A percentile compares a stretch with the other conserved stretches of the same genome.
Conservation (phyloP, 2,888 invertebrate species). For the Megamerina dolium region DNA sequence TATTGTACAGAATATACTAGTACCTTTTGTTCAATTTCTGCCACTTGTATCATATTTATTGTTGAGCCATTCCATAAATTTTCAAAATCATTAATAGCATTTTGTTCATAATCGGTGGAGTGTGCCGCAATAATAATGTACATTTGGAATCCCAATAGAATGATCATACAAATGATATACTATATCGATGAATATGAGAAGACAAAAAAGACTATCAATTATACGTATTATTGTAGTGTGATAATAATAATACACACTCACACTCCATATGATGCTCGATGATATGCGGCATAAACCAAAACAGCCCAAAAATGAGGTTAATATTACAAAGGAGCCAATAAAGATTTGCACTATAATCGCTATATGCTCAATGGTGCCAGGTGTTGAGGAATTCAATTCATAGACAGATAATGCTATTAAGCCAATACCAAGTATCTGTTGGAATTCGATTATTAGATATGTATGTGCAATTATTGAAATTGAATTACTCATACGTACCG, state of each 20-base stretch:
- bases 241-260: conserved; percentile 48
- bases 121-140: conserved; percentile 39
- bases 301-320: conserved; percentile 84
- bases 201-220: not conserved
- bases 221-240: not conserved
- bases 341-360: conserved; percentile 52
- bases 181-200: conserved; percentile 33
- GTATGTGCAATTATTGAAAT: too few relatives aligned
- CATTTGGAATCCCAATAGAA: conserved; percentile 65
- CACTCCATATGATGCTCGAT: conserved; percentile 78
- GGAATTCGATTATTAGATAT: too few relatives aligned
- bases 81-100: conserved; percentile 30
- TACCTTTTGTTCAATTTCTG: conserved; percentile 32
- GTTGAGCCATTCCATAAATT: conserved; percentile 32
- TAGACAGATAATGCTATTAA: conserved; percentile 38
- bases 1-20: conserved; percentile 1
- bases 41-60: conserved; percentile 24
- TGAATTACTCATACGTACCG: conserved; percentile 37
- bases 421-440: conserved; percentile 35
- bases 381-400: conserved; percentile 36
- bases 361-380: conserved; percentile 40
- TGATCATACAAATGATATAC: conserved; percentile 67
- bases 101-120: conserved; percentile 35
- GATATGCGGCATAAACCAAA: conserved; percentile 82
- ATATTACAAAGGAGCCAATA: conserved; percentile 65